A percentile compares a stretch with the other conserved stretches of the same genome.
Evolutionary conservation across 2,113 vertebrate genomes (phyloP).

Genomic region (Buteo buteo): DNA sequence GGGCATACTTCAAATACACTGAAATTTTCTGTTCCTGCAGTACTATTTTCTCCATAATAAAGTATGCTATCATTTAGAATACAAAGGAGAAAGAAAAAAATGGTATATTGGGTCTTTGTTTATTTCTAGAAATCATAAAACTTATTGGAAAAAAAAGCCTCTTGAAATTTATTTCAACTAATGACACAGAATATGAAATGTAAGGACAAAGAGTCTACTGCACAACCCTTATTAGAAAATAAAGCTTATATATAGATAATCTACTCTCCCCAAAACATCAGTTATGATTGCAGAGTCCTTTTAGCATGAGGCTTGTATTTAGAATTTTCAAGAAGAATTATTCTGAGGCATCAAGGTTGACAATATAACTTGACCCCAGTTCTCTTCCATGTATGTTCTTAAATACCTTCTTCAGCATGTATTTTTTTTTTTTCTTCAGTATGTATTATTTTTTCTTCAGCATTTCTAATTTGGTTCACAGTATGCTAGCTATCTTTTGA

Average conservation of each 20-base stretch:
- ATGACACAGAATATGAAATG: not conserved
- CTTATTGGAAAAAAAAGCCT: not conserved
- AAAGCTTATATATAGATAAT: not conserved
- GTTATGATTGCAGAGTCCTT: not conserved
- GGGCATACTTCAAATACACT: not conserved
- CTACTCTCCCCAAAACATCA: not conserved
- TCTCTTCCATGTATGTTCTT: not conserved
- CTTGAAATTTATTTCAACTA: not conserved
- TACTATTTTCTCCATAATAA: not conserved
- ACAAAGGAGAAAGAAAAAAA: not conserved
- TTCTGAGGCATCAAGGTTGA: not conserved
- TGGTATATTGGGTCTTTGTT: not conserved
- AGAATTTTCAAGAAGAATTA: not conserved
- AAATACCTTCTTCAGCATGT: not conserved
- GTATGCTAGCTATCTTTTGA: not conserved
- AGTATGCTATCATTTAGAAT: not conserved
- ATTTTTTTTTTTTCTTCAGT: not conserved
- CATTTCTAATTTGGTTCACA: not conserved
- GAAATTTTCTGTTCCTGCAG: not conserved
- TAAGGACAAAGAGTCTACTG: not conserved
- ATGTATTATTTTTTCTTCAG: not conserved
- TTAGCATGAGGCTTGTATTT: not conserved
- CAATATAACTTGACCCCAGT: not conserved
- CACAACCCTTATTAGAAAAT: not conserved
- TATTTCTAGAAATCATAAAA: not conserved